Evolutionary conservation across 2,113 vertebrate species (phyloP), one percentile per base, ranked within the genome.

Genomic region (Labeo rohita): DNA sequence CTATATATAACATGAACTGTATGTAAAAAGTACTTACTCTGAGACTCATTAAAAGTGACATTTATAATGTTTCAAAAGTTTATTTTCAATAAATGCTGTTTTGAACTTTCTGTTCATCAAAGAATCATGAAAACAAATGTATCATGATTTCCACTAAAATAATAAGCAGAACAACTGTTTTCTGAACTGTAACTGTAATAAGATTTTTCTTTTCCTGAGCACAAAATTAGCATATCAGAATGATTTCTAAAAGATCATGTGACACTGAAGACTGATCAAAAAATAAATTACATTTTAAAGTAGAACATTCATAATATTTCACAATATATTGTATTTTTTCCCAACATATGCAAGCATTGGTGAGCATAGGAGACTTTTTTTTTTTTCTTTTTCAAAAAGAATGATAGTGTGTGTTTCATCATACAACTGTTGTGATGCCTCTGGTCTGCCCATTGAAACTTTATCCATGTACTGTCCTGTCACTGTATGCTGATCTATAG

Each of bases 371-470:
- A 4, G 66, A 74, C 11, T 47, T 23, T 28, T 28, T 28, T 28
- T 28, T 28, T 28, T 28, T 28, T 28, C 2, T 28, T 2, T 47
- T 73, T 21, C 36, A 43, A 49, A 74, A 21, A 11, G 10, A 74
- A 47, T 2, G n/a, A 18, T 74, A 12, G 1, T 23, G 12, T 73
- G 39, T 61, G 16, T 78, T 50, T 63, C 39, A 34, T 7, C 61
- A 50, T 49, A 66, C 87, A 93, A 88, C 93, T 93, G 85, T 90
- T 92, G 90, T 93, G 89, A 93, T 85, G 87, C 90, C 91, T 90
- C 91, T n/a, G 8, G 88, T 93, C 93, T 95, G 93, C 72, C 45
- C 72, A 74, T 74, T 74, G 45, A 74, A 74, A 74, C 45, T 11
- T 11, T 49, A 74, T 49, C 21, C 72, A 49, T 74, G 72, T 15